A percentile compares a stretch with the other conserved stretches of the same genome.
Evolutionary conservation across 2,113 vertebrate species (phyloP).

Genomic region (Procapra przewalskii): DNA sequence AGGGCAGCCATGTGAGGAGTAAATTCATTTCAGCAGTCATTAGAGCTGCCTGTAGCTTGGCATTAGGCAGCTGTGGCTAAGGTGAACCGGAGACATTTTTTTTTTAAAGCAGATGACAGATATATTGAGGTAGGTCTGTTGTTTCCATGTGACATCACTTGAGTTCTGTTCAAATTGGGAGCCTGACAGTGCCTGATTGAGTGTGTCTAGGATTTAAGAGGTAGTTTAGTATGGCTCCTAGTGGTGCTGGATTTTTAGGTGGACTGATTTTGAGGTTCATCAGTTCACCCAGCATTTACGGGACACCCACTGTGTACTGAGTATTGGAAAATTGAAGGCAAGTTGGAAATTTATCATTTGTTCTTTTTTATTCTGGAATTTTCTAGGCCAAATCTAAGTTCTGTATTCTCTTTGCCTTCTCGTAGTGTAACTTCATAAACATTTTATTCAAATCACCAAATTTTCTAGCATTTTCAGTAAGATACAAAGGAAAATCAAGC

Average conservation of each 20-base stretch:
- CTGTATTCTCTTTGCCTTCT: background rate
- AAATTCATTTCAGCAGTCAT: background rate
- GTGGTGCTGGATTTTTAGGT: background rate
- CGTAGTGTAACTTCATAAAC: background rate
- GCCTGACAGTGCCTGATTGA: background rate
- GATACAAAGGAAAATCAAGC: background rate
- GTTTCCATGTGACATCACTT: constrained; percentile 45
- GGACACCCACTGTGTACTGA: background rate
- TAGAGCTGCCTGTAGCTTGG: background rate
- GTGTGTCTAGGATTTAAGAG: background rate
- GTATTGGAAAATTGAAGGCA: background rate
- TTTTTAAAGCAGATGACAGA: constrained; percentile 28
- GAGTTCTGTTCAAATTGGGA: background rate
- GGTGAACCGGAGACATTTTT: background rate
- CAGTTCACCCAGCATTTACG: background rate
- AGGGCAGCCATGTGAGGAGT: background rate
- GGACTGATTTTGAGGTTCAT: background rate
- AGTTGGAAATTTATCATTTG: background rate
- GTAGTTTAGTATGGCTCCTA: background rate
- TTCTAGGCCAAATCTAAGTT: background rate
- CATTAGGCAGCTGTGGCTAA: background rate
- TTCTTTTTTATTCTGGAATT: background rate
- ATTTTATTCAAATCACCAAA: background rate
- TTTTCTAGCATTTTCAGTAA: constrained; percentile 17
- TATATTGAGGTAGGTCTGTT: constrained; percentile 5